These are phyloP conservation scores for Apostichopus japonicus DNA, from an alignment of 35 echinoderm and acorn worm species.

Conservation along the genomic window DNA sequence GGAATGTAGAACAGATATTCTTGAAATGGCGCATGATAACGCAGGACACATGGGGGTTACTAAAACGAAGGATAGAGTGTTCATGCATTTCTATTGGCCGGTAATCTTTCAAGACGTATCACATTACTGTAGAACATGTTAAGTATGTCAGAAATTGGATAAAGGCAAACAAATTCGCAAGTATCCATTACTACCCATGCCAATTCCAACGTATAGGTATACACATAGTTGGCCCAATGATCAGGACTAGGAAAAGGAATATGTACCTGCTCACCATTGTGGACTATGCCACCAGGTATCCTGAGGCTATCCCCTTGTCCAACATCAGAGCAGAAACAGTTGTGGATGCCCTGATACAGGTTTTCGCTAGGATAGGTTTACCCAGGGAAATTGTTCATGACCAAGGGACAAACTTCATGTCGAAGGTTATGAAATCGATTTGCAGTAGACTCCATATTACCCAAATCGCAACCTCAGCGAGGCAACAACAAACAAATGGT, in stretches of 20 bases:
- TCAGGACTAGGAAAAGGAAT: not conserved
- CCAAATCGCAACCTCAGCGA: slow-evolving; percentile 16
- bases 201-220: slow-evolving; percentile 11
- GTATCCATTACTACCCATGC: not conserved
- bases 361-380: slow-evolving; percentile 26
- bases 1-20: not conserved
- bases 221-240: slow-evolving; percentile 13
- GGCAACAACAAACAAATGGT: slow-evolving; percentile 58
- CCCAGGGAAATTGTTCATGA: slow-evolving; percentile 32
- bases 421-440: not conserved
- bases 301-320: slow-evolving; percentile 20
- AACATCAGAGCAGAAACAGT: not conserved
- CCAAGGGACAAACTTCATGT: slow-evolving; percentile 41
- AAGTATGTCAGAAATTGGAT: not conserved
- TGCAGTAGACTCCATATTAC: too few species aligned
- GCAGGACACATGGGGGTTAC: not conserved
- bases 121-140: too few species aligned
- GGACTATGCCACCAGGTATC: slow-evolving; percentile 44
- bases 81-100: slow-evolving; percentile 2
- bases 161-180: not conserved
- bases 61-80: not conserved
- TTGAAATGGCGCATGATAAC: not conserved
- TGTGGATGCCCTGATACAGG: slow-evolving; percentile 13
- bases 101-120: not conserved
- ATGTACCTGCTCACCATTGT: slow-evolving; percentile 19